These are phyloP conservation scores for Eumacrocentrus americanus DNA, from an alignment of 2,888 invertebrate genomes.

Conservation along the genomic window DNA sequence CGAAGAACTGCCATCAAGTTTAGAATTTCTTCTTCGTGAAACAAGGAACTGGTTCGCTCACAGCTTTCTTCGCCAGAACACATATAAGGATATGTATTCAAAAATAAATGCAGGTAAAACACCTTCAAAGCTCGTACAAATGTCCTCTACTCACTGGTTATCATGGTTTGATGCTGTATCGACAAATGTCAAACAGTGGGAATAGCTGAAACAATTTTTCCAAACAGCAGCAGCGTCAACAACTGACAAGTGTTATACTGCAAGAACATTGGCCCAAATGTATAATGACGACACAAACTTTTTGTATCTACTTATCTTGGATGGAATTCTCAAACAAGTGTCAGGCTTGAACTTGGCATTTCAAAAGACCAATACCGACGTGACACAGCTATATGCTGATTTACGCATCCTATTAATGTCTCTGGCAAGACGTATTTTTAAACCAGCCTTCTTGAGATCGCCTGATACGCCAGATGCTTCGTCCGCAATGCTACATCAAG, in stretches of 20 bases:
- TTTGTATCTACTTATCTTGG: too few relatives aligned
- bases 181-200: constrained; percentile 40
- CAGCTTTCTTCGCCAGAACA: constrained; percentile 27
- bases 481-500: too few relatives aligned
- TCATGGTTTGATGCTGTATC: constrained; percentile 38
- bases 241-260: constrained; percentile 39
- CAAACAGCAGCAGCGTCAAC: constrained; percentile 21
- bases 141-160: constrained; percentile 42
- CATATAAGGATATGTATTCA: constrained; percentile 29
- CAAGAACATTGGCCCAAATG: constrained; percentile 34
- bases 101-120: constrained; percentile 31
- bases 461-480: too few relatives aligned
- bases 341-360: too few relatives aligned
- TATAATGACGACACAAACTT: constrained; percentile 35
- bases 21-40: constrained; percentile 44
- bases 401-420: too few relatives aligned
- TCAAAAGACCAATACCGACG: too few relatives aligned
- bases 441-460: too few relatives aligned
- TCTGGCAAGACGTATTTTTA: too few relatives aligned
- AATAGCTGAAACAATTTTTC: constrained; percentile 40
- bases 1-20: constrained; percentile 35
- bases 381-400: too few relatives aligned
- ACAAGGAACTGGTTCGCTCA: constrained; percentile 43
- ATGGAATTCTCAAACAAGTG: too few relatives aligned
- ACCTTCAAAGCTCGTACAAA: constrained; percentile 33